Evolutionary conservation across 2,888 invertebrate genomes (phyloP), one percentile per base, ranked within the genome.

Genomic region (Pseudococcus viburni): DNA sequence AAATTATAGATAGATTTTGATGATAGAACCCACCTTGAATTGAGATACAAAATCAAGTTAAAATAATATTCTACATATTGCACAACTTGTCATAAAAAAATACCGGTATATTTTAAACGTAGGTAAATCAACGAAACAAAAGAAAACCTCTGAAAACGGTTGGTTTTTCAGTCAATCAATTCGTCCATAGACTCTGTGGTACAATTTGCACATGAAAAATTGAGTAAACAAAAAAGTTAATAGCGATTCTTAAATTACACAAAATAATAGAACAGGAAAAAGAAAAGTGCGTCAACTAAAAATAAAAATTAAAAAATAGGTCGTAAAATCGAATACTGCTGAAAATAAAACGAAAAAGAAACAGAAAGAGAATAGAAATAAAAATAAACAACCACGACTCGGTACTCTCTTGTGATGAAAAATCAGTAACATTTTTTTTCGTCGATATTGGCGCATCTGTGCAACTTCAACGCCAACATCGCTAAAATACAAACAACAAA

Each of bases 211-310:
- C 64, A 55, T 26, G 39, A 84, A 51, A 55, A 55, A 55, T 85
- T 85, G 48, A 85, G 55, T 85, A 85, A 46, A 85, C 64, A 85
- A 85, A 85, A 55, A 51, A 85, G 64, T 85, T 59, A 48, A 26
- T 77, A 77, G 39, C 77, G 80, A 46, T n/a, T 83, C 80, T 83
- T 83, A 85, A 85, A 85, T 59, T 42, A 85, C 55, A 55, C 39
- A 59, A 26, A 33, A 55, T 17, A 42, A 85, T 7, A 85, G 64
- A 55, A 85, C 42, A 85, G 46, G 33, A 26, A 85, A 85, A 85
- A 8, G n/a, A 26, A 85, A 85, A 5, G 64, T 59, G 64, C 55
- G 64, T 59, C 55, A 85, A 85, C 33, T 85, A 85, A 48, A 39
- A 85, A 85, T 55, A 15, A 85, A 17, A 85, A 51, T 55, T 64